Evolutionary conservation across 1,140 invertebrate genomes (phyloP), one percentile per base, ranked within the genome.

Genomic region (Polypedilum vanderplanki): DNA sequence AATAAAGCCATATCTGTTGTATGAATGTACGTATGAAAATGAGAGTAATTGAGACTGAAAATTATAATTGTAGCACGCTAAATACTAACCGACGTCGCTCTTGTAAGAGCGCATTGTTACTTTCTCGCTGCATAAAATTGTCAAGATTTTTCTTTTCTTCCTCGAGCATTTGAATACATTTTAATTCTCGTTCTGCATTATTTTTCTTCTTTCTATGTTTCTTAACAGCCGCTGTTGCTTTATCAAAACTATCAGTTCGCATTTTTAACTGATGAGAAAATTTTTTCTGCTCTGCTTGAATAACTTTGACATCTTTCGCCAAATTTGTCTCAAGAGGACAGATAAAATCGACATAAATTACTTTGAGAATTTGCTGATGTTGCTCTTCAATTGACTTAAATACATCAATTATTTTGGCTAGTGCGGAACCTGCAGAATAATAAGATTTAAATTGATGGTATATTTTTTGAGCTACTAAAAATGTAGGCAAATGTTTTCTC

Each of bases 101-200:
- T 84, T 98, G 95, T 57, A 94, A 93, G 88, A 97, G 92, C 57
- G 95, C 95, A 94, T 97, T 94, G 85, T 94, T 95, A 78, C 95
- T 87, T 83, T 93, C 94, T 84, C 94, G 92, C 81, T 95, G 93
- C 79, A 93, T 95, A 81, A 95, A 95, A 22, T 91, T 88, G 81
- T 95, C 93, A 79, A 96, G 85, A 85, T 94, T 95, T 17, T 91
- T 90, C 85, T 94, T 93, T 82, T 95, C 93, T 80, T 95, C 93
- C 83, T 95, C 93, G 79, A 95, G 83, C 78, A 92, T 88, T 86
- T 95, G 93, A 89, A 95, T 90, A 80, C 91, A 93, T 91, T 93
- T 94, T 76, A 95, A 87, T 86, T 95, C 93, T 83, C 95, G 95
- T 83, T 95, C 91, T 75, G 90, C 90, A 83, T 93, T 93, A 76